Conservation (phyloP, 2,888 invertebrate species). For the Panorpa germanica region DNA sequence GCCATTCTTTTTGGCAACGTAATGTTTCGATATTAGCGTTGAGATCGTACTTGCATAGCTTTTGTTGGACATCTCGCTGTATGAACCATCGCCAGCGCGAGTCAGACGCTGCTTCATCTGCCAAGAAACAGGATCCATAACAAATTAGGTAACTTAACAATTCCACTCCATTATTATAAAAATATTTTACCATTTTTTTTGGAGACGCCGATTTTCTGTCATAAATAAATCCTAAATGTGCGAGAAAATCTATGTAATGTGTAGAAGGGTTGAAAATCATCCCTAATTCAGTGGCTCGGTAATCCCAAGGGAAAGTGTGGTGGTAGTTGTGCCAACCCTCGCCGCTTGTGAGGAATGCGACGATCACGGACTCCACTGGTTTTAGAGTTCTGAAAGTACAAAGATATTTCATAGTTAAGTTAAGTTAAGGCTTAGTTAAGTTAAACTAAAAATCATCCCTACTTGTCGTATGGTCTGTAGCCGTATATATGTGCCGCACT, state of each 20-base stretch:
- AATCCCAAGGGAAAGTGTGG: constrained; percentile 86
- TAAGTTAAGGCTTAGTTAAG: neutral
- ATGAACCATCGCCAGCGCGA: constrained; percentile 44
- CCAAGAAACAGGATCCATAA: constrained; percentile 6
- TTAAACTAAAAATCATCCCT: constrained; percentile 17
- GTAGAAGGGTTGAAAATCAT: constrained; percentile 39
- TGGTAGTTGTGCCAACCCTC: constrained; percentile 94
- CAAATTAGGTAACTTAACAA: neutral
- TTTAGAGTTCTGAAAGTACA: constrained; percentile 41
- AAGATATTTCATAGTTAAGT: too few species aligned
- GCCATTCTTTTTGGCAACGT: too few species aligned
- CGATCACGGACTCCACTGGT: constrained; percentile 57
- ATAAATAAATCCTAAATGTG: constrained; percentile 28
- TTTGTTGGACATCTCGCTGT: too few species aligned
- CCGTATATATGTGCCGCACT: constrained; percentile 72
- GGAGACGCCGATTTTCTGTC: constrained; percentile 24
- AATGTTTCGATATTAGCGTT: too few species aligned
- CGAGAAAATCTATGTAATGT: constrained; percentile 40
- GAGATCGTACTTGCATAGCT: too few species aligned
- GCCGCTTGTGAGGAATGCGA: constrained; percentile 54
- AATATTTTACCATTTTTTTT: constrained; percentile 16
- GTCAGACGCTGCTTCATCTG: constrained; percentile 33
- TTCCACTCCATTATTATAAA: neutral
- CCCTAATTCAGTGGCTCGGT: constrained; percentile 77
- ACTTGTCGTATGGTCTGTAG: constrained; percentile 53